phyloP scores from a whole-genome alignment of 2,888 invertebrate genomes.

The Copidosoma aretas region DNA sequence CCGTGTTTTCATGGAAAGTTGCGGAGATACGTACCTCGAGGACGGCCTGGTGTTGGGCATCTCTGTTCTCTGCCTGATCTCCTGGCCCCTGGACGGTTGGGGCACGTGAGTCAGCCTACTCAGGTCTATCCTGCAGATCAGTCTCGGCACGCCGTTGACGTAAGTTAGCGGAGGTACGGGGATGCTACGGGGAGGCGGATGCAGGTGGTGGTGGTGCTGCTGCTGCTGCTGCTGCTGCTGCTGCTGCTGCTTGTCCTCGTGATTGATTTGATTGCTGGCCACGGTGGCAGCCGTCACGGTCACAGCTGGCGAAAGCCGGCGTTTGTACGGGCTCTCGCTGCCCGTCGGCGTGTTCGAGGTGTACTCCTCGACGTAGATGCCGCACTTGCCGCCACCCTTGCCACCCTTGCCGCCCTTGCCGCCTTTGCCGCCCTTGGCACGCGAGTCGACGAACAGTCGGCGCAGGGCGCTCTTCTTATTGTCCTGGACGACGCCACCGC shows the following conservation, averaged over 20 bases:
- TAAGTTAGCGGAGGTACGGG: slow-evolving; percentile 51
- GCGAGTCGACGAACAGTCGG: slow-evolving; percentile 67
- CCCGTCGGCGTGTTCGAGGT: slow-evolving; percentile 58
- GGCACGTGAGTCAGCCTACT: slow-evolving; percentile 56
- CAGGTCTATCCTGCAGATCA: slow-evolving; percentile 63
- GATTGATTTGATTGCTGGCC: slow-evolving; percentile 33
- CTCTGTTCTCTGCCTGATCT: slow-evolving; percentile 64
- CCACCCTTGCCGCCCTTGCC: slow-evolving; percentile 71
- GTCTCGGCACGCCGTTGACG: slow-evolving; percentile 55
- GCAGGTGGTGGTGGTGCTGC: neutral
- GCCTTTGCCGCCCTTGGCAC: slow-evolving; percentile 65
- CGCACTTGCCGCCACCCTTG: slow-evolving; percentile 74
- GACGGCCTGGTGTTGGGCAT: slow-evolving; percentile 64
- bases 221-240: slow-evolving; percentile 13
- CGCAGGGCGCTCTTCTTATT: slow-evolving; percentile 75
- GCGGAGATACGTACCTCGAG: slow-evolving; percentile 45
- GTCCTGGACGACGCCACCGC: slow-evolving; percentile 69
- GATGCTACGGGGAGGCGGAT: neutral
- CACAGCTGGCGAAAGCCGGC: slow-evolving; percentile 53
- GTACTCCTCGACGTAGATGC: slow-evolving; percentile 61
- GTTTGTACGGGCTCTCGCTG: slow-evolving; percentile 62
- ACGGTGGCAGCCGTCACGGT: slow-evolving; percentile 61
- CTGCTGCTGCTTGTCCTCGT: slow-evolving; percentile 29
- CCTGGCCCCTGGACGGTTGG: slow-evolving; percentile 56
- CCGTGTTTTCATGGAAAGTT: too few species aligned